These are phyloP conservation scores for Mormyrus iriodes DNA, from an alignment of 2,113 vertebrate genomes.

Conservation along the genomic window DNA sequence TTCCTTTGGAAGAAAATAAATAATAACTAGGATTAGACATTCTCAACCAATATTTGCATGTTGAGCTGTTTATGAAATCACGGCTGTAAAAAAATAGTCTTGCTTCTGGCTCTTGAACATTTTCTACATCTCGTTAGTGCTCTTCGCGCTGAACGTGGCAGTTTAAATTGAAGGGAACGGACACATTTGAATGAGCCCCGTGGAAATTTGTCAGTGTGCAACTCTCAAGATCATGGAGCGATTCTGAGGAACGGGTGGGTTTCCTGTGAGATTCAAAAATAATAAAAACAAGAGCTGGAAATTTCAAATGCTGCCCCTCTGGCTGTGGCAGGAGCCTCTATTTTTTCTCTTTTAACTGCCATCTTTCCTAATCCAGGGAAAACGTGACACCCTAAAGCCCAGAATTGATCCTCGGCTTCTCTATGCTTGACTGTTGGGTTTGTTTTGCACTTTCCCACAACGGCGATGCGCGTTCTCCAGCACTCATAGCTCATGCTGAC, in stretches of 20 bases:
- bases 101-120: background rate
- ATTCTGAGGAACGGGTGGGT: background rate
- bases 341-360: background rate
- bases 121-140: background rate
- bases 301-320: background rate
- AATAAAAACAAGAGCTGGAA: conserved; percentile 2
- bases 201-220: background rate
- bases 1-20: background rate
- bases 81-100: background rate
- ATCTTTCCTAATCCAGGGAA: background rate
- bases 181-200: background rate
- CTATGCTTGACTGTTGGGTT: background rate
- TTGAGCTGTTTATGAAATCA: background rate
- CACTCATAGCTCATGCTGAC: conserved; percentile 21
- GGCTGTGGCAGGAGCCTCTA: background rate
- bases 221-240: background rate
- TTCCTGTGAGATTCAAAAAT: background rate
- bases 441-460: conserved; percentile 10
- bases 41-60: background rate
- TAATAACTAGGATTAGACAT: background rate
- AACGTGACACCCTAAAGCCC: background rate
- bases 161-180: background rate
- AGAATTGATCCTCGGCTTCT: background rate
- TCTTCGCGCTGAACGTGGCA: background rate
- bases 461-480: background rate